Evolutionary conservation across 2,888 invertebrate species (phyloP).

Genomic region (Macrosoma leucophasiata): DNA sequence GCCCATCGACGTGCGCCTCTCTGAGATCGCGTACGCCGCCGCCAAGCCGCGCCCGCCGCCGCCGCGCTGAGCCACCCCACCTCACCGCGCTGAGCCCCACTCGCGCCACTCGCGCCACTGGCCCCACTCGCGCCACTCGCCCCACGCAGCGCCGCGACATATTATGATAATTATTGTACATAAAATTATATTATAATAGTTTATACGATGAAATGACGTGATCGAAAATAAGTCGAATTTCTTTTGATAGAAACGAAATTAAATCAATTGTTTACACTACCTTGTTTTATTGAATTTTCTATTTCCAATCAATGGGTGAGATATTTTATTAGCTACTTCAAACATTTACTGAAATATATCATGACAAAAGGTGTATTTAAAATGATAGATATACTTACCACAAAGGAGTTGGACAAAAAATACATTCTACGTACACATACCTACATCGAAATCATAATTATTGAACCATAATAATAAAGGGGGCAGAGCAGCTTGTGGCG

Average conservation of each 20-base stretch:
- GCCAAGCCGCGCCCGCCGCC: slow-evolving; percentile 81
- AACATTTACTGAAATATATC: too few species aligned
- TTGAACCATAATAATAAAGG: too few species aligned
- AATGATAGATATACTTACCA: too few species aligned
- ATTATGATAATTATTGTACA: slow-evolving; percentile 37
- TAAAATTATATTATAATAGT: slow-evolving; percentile 49
- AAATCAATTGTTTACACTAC: slow-evolving; percentile 57
- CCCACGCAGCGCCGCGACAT: slow-evolving; percentile 13
- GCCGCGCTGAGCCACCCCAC: slow-evolving; percentile 43
- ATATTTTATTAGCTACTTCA: too few species aligned
- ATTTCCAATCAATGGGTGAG: too few species aligned
- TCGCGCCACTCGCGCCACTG: slow-evolving; percentile 1
- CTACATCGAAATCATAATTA: too few species aligned
- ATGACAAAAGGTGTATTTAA: too few species aligned
- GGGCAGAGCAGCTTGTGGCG: too few species aligned
- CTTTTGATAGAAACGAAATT: slow-evolving; percentile 72
- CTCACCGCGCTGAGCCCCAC: slow-evolving; percentile 22
- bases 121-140: slow-evolving; percentile 4
- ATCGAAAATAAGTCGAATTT: slow-evolving; percentile 66
- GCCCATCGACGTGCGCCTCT: slow-evolving; percentile 90
- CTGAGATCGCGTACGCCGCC: slow-evolving; percentile 92
- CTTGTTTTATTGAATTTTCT: slow-evolving; percentile 21
- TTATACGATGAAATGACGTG: slow-evolving; percentile 61
- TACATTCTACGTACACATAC: too few species aligned
- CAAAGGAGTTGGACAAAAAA: too few species aligned